A percentile compares a stretch with the other conserved stretches of the same genome.
These are phyloP conservation scores for Chiroxiphia lanceolata DNA, from an alignment of 2,797 vertebrate genomes.

Conservation along the genomic window DNA sequence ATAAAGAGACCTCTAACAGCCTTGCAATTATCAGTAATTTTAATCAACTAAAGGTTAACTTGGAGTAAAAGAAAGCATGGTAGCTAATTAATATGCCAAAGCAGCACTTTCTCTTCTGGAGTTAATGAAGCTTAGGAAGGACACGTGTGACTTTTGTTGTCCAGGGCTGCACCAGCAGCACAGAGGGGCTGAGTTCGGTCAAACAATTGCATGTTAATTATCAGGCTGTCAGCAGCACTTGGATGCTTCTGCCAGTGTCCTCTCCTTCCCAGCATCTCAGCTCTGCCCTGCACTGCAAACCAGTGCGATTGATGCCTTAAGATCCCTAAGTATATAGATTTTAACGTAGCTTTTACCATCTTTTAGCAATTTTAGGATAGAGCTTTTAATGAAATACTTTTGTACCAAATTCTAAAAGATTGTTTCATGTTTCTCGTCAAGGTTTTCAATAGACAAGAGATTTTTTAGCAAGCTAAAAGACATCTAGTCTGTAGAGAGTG, in stretches of 20 bases:
- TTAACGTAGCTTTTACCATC: no score
- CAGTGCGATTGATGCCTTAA: neutral
- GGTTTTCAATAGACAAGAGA: no score
- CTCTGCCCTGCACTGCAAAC: slow-evolving; percentile 5
- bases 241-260: neutral
- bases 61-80: slow-evolving; percentile 62
- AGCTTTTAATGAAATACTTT: no score
- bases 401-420: no score
- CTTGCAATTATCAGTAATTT: slow-evolving; percentile 73
- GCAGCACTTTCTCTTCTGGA: slow-evolving; percentile 70
- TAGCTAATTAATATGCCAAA: slow-evolving; percentile 88
- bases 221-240: slow-evolving; percentile 41
- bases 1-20: slow-evolving; percentile 65
- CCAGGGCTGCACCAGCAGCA: slow-evolving; percentile 10
- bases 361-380: no score
- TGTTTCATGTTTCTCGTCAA: no score
- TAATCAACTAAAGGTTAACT: slow-evolving; percentile 74
- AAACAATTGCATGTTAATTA: slow-evolving; percentile 21
- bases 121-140: slow-evolving; percentile 74
- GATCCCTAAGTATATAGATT: no score
- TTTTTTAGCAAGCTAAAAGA: no score
- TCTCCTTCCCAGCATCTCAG: neutral
- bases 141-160: slow-evolving; percentile 67
- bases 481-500: no score
- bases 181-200: neutral